Conservation (phyloP, 2,113 vertebrate species). For the Pica pica region DNA sequence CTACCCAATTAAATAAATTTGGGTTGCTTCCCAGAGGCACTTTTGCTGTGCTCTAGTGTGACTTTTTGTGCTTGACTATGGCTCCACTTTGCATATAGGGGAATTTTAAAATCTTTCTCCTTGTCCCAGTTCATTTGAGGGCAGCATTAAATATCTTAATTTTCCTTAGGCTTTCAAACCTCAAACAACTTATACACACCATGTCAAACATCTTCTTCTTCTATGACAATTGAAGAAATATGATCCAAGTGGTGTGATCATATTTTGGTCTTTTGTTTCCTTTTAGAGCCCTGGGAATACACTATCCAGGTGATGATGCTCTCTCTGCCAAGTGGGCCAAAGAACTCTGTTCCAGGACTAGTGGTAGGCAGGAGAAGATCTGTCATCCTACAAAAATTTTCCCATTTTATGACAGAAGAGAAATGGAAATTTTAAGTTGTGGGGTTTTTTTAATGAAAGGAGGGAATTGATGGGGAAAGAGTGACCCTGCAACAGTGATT, state of each 20-base stretch:
- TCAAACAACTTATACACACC: not conserved
- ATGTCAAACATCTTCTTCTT: not conserved
- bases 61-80: not conserved
- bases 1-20: not conserved
- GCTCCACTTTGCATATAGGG: not conserved
- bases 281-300: not conserved
- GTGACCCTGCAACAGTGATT: not conserved
- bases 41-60: not conserved
- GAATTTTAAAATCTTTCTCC: not conserved
- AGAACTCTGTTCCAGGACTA: not conserved
- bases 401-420: not conserved
- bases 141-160: not conserved
- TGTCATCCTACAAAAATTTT: not conserved
- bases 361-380: not conserved
- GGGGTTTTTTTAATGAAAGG: not conserved
- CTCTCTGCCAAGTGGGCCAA: not conserved
- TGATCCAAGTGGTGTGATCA: not conserved
- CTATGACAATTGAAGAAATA: not conserved
- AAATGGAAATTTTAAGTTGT: not conserved
- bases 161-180: not conserved
- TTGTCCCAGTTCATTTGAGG: not conserved
- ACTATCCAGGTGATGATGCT: not conserved
- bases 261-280: not conserved
- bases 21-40: constrained; percentile 1
- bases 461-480: not conserved